Evolutionary conservation across 2,113 vertebrate genomes (phyloP), one percentile per base, ranked within the genome.

Genomic region (Saccopteryx leptura): DNA sequence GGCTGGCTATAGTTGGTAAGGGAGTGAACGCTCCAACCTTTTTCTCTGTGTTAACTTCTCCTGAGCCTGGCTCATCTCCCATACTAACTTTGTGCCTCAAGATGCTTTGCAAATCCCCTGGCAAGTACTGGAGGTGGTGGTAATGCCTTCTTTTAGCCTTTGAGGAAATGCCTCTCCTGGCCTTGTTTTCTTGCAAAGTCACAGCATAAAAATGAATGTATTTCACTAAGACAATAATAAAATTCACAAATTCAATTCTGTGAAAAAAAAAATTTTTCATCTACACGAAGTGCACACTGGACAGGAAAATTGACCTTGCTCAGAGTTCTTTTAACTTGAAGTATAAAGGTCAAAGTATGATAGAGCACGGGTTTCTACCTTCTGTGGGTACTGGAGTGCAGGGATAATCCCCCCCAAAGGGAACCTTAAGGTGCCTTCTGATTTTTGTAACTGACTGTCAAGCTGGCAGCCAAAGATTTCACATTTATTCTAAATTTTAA

Each of bases 131-230:
- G 50, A 88, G 19, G 56, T 93, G 54, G 81, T 91, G 78, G 93
- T 85, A 93, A 92, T 92, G 66, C 61, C 81, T 96, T 79, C 52
- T 95, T 96, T 93, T 96, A 94, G 85, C 72, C 85, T 97, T 97
- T 95, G 75, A 96, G 92, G 86, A 93, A 97, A 93, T 90, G 75
- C 85, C 54, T 92, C n/a, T 89, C 68, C 56, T 92, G 80, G 81
- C 50, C 82, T 93, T 78, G 24, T 82, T 97, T 95, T 91, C 90
- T 91, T 95, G 58, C 78, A 96, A 93, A 96, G 76, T 94, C 81
- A 78, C 63, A 82, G n/a, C 26, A 79, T 81, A 91, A 71, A 95
- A 90, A 83, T 69, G 81, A 96, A 95, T 54, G 17, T 80, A 89
- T 76, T 79, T 76, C 52, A 95, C 86, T 97, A 68, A 95, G 85